Evolutionary conservation across 2,113 vertebrate species (phyloP).

Genomic region (Caretta caretta): DNA sequence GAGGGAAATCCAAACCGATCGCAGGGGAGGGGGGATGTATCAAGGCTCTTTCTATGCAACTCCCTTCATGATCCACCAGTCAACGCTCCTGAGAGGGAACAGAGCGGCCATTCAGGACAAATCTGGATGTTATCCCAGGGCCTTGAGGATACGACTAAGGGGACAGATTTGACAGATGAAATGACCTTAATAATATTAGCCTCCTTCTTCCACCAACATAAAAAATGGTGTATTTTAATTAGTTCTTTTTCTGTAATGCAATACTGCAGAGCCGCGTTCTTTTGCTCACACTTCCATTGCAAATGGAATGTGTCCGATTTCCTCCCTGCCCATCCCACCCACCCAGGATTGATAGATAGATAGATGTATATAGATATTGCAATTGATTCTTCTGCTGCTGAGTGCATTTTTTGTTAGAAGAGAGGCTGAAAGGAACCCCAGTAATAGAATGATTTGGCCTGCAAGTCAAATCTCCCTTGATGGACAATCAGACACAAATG

Average conservation of each 20-base stretch:
- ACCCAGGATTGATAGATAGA: conserved; percentile 37
- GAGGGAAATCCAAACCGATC: not conserved
- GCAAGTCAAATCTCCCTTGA: conserved; percentile 78
- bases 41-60: conserved; percentile 44
- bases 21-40: conserved; percentile 47
- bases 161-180: conserved; percentile 79
- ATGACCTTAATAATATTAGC: conserved; percentile 75
- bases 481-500: conserved; percentile 85
- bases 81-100: conserved; percentile 68
- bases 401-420: conserved; percentile 26
- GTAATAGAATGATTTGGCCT: conserved; percentile 81
- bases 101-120: conserved; percentile 73
- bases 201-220: conserved; percentile 63
- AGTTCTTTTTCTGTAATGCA: conserved; percentile 65
- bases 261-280: not conserved
- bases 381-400: conserved; percentile 74
- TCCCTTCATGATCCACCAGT: conserved; percentile 46
- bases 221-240: conserved; percentile 60
- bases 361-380: conserved; percentile 59
- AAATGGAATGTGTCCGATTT: not conserved
- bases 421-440: conserved; percentile 66
- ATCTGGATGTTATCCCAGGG: conserved; percentile 73
- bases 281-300: conserved; percentile 2
- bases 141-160: conserved; percentile 68
- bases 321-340: not conserved